Evolutionary conservation across 2,113 vertebrate genomes (phyloP).

Genomic region (Carassius gibelio): DNA sequence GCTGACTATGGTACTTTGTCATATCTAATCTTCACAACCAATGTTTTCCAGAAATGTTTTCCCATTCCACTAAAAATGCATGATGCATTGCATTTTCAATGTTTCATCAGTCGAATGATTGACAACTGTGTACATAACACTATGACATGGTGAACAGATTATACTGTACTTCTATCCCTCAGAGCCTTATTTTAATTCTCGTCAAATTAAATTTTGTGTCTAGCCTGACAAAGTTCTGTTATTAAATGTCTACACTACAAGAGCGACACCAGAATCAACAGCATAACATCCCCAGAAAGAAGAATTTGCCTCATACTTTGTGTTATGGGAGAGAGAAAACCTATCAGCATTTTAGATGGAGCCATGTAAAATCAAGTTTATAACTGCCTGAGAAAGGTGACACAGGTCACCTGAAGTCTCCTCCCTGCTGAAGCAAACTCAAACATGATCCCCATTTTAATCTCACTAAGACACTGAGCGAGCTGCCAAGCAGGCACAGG

Average conservation of each 20-base stretch:
- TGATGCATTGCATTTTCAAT: background rate
- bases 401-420: no score
- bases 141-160: background rate
- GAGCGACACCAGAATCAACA: background rate
- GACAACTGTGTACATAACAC: background rate
- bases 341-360: no score
- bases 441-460: no score
- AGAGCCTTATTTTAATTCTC: background rate
- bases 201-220: background rate
- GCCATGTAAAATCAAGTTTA: no score
- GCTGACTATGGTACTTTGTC: background rate
- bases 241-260: slow-evolving; percentile 4
- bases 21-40: background rate
- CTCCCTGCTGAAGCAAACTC: no score
- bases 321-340: background rate
- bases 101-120: background rate
- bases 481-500: no score
- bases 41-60: background rate
- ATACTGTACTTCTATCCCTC: background rate
- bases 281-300: background rate
- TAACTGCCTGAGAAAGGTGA: no score
- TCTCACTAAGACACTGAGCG: no score
- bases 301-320: background rate
- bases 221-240: background rate
- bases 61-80: background rate